phyloP scores from a whole-genome alignment of 2,797 vertebrate species.

The Simalia tracyae region DNA sequence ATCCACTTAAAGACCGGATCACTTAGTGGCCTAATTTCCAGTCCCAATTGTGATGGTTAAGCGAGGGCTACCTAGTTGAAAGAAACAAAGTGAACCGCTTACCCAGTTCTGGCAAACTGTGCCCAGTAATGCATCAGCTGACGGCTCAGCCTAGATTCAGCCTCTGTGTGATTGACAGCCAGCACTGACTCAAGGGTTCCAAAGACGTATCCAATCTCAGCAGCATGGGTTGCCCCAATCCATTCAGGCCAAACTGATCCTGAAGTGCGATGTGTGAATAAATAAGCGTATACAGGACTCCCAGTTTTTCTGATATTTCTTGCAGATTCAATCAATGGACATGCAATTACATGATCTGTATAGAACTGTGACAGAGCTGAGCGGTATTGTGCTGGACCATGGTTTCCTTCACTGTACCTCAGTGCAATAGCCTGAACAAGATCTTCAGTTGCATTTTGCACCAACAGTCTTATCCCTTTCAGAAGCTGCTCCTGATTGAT shows the following conservation, averaged over 20 bases:
- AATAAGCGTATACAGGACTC: neutral
- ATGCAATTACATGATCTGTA: constrained; percentile 67
- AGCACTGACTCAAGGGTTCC: constrained; percentile 72
- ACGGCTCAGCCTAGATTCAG: constrained; percentile 74
- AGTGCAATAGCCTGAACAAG: constrained; percentile 54
- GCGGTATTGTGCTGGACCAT: constrained; percentile 64
- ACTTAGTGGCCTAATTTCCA: too few species aligned
- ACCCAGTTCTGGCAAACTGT: constrained; percentile 79
- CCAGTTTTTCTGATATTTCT: constrained; percentile 62
- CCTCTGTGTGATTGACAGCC: constrained; percentile 43
- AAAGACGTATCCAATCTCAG: constrained; percentile 80
- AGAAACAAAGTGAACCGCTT: constrained; percentile 27
- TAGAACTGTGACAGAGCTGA: constrained; percentile 61
- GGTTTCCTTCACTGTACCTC: constrained; percentile 74
- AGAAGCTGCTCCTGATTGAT: constrained; percentile 70
- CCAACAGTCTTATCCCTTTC: constrained; percentile 40
- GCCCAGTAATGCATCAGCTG: constrained; percentile 78
- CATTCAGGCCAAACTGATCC: constrained; percentile 63
- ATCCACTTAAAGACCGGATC: too few species aligned
- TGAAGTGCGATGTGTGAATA: neutral
- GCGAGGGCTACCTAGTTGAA: too few species aligned
- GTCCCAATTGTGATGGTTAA: too few species aligned
- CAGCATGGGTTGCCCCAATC: constrained; percentile 77
- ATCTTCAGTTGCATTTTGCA: constrained; percentile 47
- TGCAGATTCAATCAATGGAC: constrained; percentile 70